Conservation (phyloP, 2,888 invertebrate genomes). For the Drosophila multiciliata region DNA sequence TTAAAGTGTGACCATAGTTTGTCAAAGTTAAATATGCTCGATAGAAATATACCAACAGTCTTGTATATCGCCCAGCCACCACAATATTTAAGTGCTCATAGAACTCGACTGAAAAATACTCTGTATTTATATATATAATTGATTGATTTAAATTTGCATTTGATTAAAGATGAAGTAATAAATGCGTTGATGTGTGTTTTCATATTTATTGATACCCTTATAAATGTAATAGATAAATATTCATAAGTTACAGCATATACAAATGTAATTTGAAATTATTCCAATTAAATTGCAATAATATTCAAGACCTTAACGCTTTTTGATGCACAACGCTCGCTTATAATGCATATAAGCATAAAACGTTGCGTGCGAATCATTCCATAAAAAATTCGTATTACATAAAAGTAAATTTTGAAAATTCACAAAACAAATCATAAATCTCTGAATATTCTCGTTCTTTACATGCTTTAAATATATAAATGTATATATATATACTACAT, state of each 20-base stretch:
- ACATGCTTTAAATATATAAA: slow-evolving; percentile 11
- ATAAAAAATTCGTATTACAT: slow-evolving; percentile 48
- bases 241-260: slow-evolving; percentile 68
- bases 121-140: slow-evolving; percentile 2
- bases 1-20: slow-evolving; percentile 30
- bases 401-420: slow-evolving; percentile 59
- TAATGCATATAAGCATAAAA: slow-evolving; percentile 37
- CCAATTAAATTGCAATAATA: slow-evolving; percentile 82
- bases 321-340: slow-evolving; percentile 28
- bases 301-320: slow-evolving; percentile 52
- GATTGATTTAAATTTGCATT: not conserved
- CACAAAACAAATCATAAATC: slow-evolving; percentile 29
- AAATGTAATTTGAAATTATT: slow-evolving; percentile 75
- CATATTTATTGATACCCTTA: slow-evolving; percentile 56
- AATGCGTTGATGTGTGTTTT: slow-evolving; percentile 16
- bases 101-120: not conserved
- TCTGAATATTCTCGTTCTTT: slow-evolving; percentile 1
- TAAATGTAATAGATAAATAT: slow-evolving; percentile 60
- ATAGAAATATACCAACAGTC: slow-evolving; percentile 9
- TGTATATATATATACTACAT: not conserved
- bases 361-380: slow-evolving; percentile 12
- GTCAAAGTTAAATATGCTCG: not conserved
- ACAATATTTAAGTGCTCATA: not conserved
- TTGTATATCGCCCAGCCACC: slow-evolving; percentile 2
- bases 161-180: not conserved